Percentiles rank a stretch among this genome's conserved stretches.
These are phyloP conservation scores for Metellina segmentata DNA, from an alignment of 2,888 invertebrate genomes.

Conservation along the genomic window DNA sequence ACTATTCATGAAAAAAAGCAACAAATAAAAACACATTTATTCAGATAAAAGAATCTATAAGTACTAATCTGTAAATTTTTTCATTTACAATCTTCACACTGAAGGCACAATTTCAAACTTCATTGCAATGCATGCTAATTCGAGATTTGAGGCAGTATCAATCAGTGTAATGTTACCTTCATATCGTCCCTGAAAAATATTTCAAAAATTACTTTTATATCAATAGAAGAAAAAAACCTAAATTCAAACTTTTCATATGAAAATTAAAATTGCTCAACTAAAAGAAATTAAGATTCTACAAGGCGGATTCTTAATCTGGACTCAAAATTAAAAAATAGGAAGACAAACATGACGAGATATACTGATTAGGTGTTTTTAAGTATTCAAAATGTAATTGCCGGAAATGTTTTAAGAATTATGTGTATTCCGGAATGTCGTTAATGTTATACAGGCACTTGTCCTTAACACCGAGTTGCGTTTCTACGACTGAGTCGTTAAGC, in stretches of 20 bases:
- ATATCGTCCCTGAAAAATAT: constrained; percentile 57
- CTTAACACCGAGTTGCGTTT: no score
- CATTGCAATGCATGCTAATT: constrained; percentile 57
- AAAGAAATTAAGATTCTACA: no score
- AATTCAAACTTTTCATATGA: neutral
- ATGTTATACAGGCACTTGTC: no score
- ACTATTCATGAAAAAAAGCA: neutral
- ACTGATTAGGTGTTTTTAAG: no score
- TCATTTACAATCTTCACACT: neutral
- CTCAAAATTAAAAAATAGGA: no score
- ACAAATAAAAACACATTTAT: neutral
- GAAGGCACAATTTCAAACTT: constrained; percentile 53
- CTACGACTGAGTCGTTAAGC: no score
- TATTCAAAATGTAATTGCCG: no score
- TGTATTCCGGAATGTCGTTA: no score
- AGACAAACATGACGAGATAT: no score
- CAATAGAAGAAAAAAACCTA: neutral
- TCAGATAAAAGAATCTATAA: neutral
- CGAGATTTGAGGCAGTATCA: constrained; percentile 28
- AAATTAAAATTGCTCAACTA: no score
- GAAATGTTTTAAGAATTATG: no score
- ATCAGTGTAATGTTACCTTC: constrained; percentile 53
- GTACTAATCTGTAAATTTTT: neutral
- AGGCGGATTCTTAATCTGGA: no score
- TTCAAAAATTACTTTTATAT: neutral